A percentile compares a stretch with the other conserved stretches of the same genome.
Evolutionary conservation across 2,797 vertebrate species (phyloP).

Genomic region (Helarctos malayanus): DNA sequence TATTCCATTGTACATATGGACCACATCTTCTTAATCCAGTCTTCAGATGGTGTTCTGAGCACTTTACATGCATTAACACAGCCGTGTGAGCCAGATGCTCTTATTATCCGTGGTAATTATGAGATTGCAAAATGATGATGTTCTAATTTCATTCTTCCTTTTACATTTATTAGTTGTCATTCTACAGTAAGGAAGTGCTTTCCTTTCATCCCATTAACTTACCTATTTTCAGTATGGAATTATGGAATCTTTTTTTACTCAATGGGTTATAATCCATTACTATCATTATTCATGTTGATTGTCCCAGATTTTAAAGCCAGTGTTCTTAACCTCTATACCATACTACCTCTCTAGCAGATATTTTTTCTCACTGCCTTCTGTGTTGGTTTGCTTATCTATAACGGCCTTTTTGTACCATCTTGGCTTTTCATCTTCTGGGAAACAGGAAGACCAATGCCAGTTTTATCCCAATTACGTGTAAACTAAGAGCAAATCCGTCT

Average conservation of each 20-base stretch:
- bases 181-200: conserved; percentile 21
- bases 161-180: conserved; percentile 55
- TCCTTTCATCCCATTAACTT: not conserved
- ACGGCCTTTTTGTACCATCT: conserved; percentile 6
- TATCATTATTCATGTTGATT: conserved; percentile 62
- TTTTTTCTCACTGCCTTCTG: not conserved
- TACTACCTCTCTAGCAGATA: not conserved
- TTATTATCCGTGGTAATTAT: conserved; percentile 3
- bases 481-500: conserved; percentile 10
- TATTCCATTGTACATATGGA: no score
- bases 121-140: conserved; percentile 46
- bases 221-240: conserved; percentile 60
- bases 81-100: not conserved
- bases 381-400: not conserved
- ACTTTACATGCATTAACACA: conserved; percentile 38
- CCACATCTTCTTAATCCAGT: no score
- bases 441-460: conserved; percentile 1
- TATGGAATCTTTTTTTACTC: conserved; percentile 53
- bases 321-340: conserved; percentile 5
- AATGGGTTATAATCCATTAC: conserved; percentile 1
- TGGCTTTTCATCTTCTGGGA: conserved; percentile 52
- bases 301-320: conserved; percentile 33
- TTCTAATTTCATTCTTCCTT: conserved; percentile 58
- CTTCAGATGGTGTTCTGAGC: conserved; percentile 7
- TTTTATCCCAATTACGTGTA: not conserved